Conservation (phyloP, 2,888 invertebrate species). For the Drosophila colorata region DNA sequence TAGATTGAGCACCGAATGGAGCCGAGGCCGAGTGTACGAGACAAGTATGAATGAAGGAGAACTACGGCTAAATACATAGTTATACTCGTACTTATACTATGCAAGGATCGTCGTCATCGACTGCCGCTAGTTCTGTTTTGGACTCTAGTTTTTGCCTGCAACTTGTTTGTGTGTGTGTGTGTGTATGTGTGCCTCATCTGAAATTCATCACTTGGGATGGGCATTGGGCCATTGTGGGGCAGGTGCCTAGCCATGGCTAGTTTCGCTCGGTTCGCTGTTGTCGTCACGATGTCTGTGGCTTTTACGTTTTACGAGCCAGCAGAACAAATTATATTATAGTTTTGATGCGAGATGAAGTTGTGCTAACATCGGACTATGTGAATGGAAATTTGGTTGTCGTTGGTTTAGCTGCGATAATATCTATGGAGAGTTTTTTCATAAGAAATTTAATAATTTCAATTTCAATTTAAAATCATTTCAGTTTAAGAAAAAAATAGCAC, state of each 20-base stretch:
- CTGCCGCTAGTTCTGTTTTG: conserved; percentile 21
- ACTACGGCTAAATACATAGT: conserved; percentile 43
- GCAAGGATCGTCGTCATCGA: conserved; percentile 69
- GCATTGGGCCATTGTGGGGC: conserved; percentile 11
- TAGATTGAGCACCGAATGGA: conserved; percentile 14
- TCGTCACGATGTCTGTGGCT: conserved; percentile 77
- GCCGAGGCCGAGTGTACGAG: conserved; percentile 3
- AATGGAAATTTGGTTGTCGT: conserved; percentile 5
- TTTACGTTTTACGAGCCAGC: conserved; percentile 66
- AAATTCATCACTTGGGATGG: conserved; percentile 33
- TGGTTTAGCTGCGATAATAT: background rate
- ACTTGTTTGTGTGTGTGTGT: background rate
- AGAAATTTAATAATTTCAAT: no score
- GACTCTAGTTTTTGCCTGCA: conserved; percentile 2
- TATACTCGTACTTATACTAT: conserved; percentile 55
- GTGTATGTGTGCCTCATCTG: conserved; percentile 17
- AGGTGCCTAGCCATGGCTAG: conserved; percentile 19
- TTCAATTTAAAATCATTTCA: no score
- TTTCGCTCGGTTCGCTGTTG: conserved; percentile 41
- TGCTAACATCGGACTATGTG: conserved; percentile 20
- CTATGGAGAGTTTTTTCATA: conserved; percentile 5
- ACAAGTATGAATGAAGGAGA: conserved; percentile 76
- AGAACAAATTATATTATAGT: conserved; percentile 43
- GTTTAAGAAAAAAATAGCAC: no score
- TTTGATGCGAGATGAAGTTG: conserved; percentile 38